These are phyloP conservation scores for Hyppa rectilinea DNA, from an alignment of 2,888 invertebrate genomes.

Conservation along the genomic window DNA sequence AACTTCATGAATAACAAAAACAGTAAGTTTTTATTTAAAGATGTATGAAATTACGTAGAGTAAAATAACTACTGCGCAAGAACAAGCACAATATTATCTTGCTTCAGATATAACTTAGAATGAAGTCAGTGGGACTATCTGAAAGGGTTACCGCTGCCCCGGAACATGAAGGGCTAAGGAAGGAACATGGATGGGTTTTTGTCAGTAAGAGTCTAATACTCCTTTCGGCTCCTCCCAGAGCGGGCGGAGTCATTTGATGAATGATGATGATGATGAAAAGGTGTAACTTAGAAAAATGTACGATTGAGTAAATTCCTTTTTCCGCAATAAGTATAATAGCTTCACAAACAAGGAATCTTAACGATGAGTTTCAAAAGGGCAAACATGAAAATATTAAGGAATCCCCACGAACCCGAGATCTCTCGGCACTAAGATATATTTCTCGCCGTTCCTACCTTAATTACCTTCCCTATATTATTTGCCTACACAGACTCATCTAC, in stretches of 20 bases:
- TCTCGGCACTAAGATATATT: conserved; percentile 5
- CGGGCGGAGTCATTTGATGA: no score
- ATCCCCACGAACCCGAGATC: conserved; percentile 5
- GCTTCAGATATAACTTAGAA: background rate
- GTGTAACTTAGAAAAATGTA: no score
- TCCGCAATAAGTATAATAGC: background rate
- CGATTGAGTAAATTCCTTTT: no score
- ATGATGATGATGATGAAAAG: no score
- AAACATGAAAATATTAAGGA: conserved; percentile 22
- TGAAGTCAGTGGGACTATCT: no score
- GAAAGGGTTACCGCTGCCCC: no score
- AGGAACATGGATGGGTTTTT: no score
- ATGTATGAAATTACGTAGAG: background rate
- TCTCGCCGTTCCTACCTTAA: conserved; percentile 29
- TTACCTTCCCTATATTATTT: conserved; percentile 45
- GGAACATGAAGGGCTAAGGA: no score
- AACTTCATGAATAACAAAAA: background rate
- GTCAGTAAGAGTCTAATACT: no score
- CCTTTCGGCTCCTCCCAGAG: no score
- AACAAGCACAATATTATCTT: background rate
- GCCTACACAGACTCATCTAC: conserved; percentile 23
- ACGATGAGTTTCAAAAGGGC: conserved; percentile 16
- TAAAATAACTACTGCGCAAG: background rate
- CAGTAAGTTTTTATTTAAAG: background rate
- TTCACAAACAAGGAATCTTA: conserved; percentile 12